Evolutionary conservation across 2,888 invertebrate genomes (phyloP).

Genomic region (Geotrupes spiniger): DNA sequence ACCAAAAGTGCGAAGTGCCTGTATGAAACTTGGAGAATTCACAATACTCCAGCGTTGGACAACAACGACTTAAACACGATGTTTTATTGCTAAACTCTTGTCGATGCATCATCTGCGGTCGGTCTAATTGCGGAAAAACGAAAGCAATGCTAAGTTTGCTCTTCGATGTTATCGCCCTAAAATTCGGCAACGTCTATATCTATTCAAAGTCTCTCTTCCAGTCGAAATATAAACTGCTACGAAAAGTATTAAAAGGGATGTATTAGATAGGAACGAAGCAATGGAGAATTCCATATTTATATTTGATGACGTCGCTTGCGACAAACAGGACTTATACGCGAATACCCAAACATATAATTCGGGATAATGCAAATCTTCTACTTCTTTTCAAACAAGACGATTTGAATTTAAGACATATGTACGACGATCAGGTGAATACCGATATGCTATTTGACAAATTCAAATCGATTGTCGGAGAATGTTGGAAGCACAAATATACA

Average conservation of each 20-base stretch:
- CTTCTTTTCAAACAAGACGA: constrained; percentile 17
- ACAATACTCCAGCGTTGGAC: too few relatives aligned
- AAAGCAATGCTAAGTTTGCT: constrained; percentile 40
- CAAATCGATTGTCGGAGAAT: constrained; percentile 32
- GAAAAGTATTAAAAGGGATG: constrained; percentile 23
- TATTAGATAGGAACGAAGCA: constrained; percentile 29
- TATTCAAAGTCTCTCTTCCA: constrained; percentile 38
- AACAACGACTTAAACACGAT: too few relatives aligned
- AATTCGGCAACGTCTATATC: constrained; percentile 43
- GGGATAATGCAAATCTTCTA: constrained; percentile 39
- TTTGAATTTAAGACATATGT: constrained; percentile 35
- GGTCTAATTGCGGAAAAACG: constrained; percentile 43
- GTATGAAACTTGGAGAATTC: too few relatives aligned
- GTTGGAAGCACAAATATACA: constrained; percentile 36
- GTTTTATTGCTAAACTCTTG: too few relatives aligned
- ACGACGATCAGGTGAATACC: constrained; percentile 19
- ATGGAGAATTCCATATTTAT: constrained; percentile 40
- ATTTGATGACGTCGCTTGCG: constrained; percentile 40
- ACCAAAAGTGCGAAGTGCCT: too few relatives aligned
- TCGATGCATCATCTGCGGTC: constrained; percentile 16
- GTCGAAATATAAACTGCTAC: constrained; percentile 35
- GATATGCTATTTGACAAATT: constrained; percentile 34
- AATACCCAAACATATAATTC: constrained; percentile 39
- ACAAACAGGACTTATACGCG: constrained; percentile 35
- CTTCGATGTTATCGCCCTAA: constrained; percentile 37